Conservation (phyloP, 2,888 invertebrate species). For the Taphrorychus bicolor region DNA sequence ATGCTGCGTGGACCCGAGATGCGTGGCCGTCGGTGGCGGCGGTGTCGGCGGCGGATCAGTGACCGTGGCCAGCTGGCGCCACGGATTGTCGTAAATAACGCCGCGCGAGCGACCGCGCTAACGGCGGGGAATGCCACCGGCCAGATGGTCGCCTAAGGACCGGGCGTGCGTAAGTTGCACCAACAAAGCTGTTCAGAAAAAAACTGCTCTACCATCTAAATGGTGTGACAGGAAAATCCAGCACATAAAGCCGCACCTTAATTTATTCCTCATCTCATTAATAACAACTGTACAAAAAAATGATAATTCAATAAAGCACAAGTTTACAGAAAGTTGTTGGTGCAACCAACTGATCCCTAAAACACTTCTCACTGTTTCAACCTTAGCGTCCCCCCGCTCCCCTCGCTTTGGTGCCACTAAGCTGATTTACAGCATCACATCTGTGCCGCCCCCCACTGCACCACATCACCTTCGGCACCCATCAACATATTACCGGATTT, state of each 20-base stretch:
- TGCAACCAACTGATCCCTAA: slow-evolving; percentile 17
- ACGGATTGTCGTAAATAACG: slow-evolving; percentile 61
- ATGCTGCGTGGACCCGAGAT: slow-evolving; percentile 37
- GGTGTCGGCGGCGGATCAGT: slow-evolving; percentile 56
- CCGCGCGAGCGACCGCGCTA: slow-evolving; percentile 56
- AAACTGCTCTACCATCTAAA: too few species aligned
- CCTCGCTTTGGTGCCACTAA: slow-evolving; percentile 45
- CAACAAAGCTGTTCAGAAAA: too few species aligned
- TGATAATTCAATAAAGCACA: too few species aligned
- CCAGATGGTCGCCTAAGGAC: slow-evolving; percentile 56
- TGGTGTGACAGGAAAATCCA: too few species aligned
- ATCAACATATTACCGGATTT: slow-evolving; percentile 53
- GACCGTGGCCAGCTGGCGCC: slow-evolving; percentile 63
- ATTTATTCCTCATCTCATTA: too few species aligned
- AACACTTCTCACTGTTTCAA: slow-evolving; percentile 48
- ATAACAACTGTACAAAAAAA: too few species aligned
- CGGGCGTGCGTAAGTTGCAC: slow-evolving; percentile 36
- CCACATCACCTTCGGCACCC: slow-evolving; percentile 42
- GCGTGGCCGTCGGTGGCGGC: slow-evolving; percentile 43
- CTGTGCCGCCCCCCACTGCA: slow-evolving; percentile 60
- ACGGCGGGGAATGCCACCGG: slow-evolving; percentile 56
- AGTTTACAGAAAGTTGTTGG: not conserved
- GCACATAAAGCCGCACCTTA: too few species aligned
- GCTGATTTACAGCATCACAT: slow-evolving; percentile 54
- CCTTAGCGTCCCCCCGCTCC: slow-evolving; percentile 20